Conservation (phyloP, 2,797 vertebrate genomes). For the Geotria australis region DNA sequence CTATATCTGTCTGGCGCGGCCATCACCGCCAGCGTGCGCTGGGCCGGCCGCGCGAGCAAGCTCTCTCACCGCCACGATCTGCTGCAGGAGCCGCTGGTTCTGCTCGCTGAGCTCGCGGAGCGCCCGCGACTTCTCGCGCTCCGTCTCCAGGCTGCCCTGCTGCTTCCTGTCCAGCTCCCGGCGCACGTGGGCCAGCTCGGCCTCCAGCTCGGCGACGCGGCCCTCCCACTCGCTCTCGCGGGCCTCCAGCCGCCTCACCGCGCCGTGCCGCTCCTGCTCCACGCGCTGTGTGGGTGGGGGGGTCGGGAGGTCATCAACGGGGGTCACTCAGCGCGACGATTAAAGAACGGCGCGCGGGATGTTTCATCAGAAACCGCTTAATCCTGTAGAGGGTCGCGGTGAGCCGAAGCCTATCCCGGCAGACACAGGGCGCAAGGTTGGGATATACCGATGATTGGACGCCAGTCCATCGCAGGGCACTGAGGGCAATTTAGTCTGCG, state of each 20-base stretch:
- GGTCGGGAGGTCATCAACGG: not conserved
- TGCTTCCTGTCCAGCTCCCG: slow-evolving; percentile 66
- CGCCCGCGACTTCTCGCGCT: slow-evolving; percentile 48
- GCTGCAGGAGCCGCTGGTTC: slow-evolving; percentile 82
- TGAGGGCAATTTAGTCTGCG: too few relatives aligned
- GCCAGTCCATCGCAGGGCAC: too few relatives aligned
- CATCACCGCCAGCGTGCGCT: too few relatives aligned
- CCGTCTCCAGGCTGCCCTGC: slow-evolving; percentile 47
- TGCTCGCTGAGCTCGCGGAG: slow-evolving; percentile 77
- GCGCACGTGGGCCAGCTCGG: slow-evolving; percentile 66
- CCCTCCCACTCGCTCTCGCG: slow-evolving; percentile 90
- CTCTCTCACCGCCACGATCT: slow-evolving; percentile 45
- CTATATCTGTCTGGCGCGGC: too few relatives aligned
- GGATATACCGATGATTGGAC: too few relatives aligned
- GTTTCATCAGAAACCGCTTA: too few relatives aligned
- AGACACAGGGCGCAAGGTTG: too few relatives aligned
- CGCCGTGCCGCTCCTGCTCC: slow-evolving; percentile 83
- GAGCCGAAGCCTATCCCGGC: too few relatives aligned
- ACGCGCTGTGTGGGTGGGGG: slow-evolving; percentile 24
- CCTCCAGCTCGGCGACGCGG: slow-evolving; percentile 72
- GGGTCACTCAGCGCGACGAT: too few relatives aligned
- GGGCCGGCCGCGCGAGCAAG: too few relatives aligned
- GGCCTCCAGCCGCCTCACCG: slow-evolving; percentile 54
- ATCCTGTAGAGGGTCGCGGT: too few relatives aligned
- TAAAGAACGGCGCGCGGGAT: too few relatives aligned